Evolutionary conservation across 2,888 invertebrate genomes (phyloP).

Genomic region (Orthosia gracilis): DNA sequence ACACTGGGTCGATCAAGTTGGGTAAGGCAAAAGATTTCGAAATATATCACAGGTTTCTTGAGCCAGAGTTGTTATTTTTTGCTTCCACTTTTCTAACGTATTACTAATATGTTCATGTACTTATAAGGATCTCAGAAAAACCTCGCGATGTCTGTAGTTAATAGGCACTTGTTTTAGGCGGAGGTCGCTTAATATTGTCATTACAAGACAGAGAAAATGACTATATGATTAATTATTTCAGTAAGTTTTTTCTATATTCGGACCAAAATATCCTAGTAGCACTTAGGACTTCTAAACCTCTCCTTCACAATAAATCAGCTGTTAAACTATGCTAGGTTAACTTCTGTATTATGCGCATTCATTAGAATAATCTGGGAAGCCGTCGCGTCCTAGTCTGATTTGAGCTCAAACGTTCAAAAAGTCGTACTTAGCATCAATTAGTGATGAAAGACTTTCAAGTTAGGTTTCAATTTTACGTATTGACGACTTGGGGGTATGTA

Average conservation of each 20-base stretch:
- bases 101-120: not conserved
- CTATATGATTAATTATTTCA: not conserved
- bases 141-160: conserved; percentile 1
- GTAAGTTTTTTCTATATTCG: conserved; percentile 1
- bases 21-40: conserved; percentile 17
- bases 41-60: conserved; percentile 12
- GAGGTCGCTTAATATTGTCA: conserved; percentile 4
- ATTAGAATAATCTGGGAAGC: conserved; percentile 39
- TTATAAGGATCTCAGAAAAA: conserved; percentile 1
- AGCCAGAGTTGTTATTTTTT: not conserved
- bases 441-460: conserved; percentile 25
- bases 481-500: not conserved
- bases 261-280: conserved; percentile 7
- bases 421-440: conserved; percentile 52
- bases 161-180: conserved; percentile 11
- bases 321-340: conserved; percentile 15
- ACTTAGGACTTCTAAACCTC: conserved; percentile 18
- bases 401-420: conserved; percentile 43
- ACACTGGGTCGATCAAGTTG: conserved; percentile 22
- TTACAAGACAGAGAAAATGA: not conserved
- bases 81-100: not conserved
- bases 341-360: conserved; percentile 44
- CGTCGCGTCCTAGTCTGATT: conserved; percentile 26
- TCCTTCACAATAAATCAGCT: conserved; percentile 20
- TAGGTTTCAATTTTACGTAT: conserved; percentile 23